phyloP scores from a whole-genome alignment of 1,140 invertebrate genomes.

The Bombus picipes region DNA sequence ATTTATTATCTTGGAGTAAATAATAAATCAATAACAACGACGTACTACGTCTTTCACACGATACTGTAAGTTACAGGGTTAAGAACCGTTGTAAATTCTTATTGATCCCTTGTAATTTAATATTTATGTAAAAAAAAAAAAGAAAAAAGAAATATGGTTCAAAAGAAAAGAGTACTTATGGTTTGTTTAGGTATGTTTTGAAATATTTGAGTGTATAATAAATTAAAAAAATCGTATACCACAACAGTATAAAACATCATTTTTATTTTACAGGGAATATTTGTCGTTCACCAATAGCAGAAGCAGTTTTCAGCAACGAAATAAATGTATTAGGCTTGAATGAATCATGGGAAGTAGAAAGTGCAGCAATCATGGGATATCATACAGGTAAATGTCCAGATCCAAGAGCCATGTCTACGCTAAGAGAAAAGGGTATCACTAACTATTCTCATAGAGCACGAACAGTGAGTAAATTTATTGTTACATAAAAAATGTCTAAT shows the following conservation, averaged over 20 bases:
- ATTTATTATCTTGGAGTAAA: too few relatives aligned
- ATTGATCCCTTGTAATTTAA: not conserved
- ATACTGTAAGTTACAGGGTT: too few relatives aligned
- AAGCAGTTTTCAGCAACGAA: conserved; percentile 91
- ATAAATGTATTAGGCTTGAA: conserved; percentile 84
- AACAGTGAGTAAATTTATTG: conserved; percentile 82
- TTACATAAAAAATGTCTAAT: not conserved
- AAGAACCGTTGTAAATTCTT: too few relatives aligned
- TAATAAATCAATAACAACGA: too few relatives aligned
- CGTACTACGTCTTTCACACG: too few relatives aligned
- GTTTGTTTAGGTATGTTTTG: conserved; percentile 81
- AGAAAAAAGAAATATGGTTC: conserved; percentile 40
- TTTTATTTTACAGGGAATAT: conserved; percentile 89
- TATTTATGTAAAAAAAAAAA: too few relatives aligned
- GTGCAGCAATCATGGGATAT: conserved; percentile 91
- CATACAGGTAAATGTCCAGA: conserved; percentile 92
- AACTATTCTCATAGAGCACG: conserved; percentile 89
- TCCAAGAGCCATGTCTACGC: conserved; percentile 86
- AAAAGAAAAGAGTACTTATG: conserved; percentile 81
- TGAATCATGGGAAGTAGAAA: conserved; percentile 91
- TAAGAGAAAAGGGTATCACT: conserved; percentile 88
- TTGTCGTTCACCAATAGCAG: conserved; percentile 95
- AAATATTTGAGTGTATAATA: not conserved
- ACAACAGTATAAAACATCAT: not conserved
- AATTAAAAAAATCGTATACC: not conserved